Percentiles rank a stretch among this genome's conserved stretches.
phyloP scores from a whole-genome alignment of 2,797 vertebrate species.

The Lacerta bilineata region DNA sequence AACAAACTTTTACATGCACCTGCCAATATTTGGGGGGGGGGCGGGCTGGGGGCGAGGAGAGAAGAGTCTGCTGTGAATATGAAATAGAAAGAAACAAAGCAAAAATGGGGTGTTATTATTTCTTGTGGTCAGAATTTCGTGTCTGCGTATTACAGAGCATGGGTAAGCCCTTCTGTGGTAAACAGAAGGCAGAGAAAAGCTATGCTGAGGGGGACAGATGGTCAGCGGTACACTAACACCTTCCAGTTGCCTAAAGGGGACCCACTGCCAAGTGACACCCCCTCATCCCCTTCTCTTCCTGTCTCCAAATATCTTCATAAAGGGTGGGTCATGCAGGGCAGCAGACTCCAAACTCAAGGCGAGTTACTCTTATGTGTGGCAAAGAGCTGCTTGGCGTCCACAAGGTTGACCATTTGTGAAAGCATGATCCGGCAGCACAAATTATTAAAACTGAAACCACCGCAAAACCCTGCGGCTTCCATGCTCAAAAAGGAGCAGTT shows the following conservation, averaged over 20 bases:
- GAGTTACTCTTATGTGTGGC: background rate
- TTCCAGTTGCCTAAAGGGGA: constrained; percentile 75
- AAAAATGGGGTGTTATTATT: constrained; percentile 45
- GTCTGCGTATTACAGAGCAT: constrained; percentile 45
- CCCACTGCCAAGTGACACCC: constrained; percentile 62
- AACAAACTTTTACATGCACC: constrained; percentile 73
- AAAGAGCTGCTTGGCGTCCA: background rate
- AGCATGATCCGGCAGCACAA: background rate
- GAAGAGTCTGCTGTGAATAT: constrained; percentile 15
- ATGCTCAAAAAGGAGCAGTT: too few species aligned
- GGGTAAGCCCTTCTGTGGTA: constrained; percentile 66
- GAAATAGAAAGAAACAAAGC: constrained; percentile 69
- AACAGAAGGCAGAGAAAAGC: constrained; percentile 76
- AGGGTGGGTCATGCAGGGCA: constrained; percentile 11
- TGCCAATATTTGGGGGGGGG: constrained; percentile 43
- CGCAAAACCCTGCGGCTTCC: background rate
- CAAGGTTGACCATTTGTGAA: background rate
- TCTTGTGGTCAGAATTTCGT: constrained; percentile 56
- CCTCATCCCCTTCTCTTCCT: background rate
- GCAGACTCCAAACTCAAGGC: background rate
- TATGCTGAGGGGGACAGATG: constrained; percentile 78
- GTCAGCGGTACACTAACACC: constrained; percentile 67
- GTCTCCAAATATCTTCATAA: constrained; percentile 9
- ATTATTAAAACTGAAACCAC: too few species aligned
- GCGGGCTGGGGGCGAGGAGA: accelerated